phyloP scores from a whole-genome alignment of 2,113 vertebrate species.

The Hemicordylus capensis region DNA sequence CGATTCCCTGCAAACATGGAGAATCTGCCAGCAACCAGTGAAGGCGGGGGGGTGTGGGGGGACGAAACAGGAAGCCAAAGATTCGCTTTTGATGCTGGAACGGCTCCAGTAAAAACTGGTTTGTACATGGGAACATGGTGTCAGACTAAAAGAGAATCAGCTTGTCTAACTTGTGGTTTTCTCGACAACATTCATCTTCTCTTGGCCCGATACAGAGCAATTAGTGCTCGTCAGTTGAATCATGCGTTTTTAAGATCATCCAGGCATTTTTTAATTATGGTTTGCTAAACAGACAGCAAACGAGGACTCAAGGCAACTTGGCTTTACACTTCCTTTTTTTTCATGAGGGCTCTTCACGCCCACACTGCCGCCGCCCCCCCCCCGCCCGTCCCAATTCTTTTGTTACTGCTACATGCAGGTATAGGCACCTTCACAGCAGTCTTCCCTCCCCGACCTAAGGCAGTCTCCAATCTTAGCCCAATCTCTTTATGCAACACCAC shows the following conservation, averaged over 20 bases:
- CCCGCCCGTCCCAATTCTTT: slow-evolving; percentile 36
- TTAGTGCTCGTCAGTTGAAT: slow-evolving; percentile 87
- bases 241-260: slow-evolving; percentile 87
- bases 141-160: slow-evolving; percentile 87
- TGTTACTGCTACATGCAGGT: slow-evolving; percentile 64
- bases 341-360: slow-evolving; percentile 62
- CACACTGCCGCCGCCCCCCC: slow-evolving; percentile 14
- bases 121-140: slow-evolving; percentile 91
- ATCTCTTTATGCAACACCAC: slow-evolving; percentile 42
- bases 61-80: slow-evolving; percentile 77
- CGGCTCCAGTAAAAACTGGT: slow-evolving; percentile 91
- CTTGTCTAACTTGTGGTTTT: slow-evolving; percentile 92
- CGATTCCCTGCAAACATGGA: slow-evolving; percentile 63
- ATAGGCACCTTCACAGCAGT: slow-evolving; percentile 24
- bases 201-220: slow-evolving; percentile 87
- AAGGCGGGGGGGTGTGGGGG: neutral
- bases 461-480: fast-evolving
- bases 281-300: slow-evolving; percentile 82
- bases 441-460: slow-evolving; percentile 12
- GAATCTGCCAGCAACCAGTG: slow-evolving; percentile 71
- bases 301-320: slow-evolving; percentile 78
- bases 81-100: slow-evolving; percentile 83
- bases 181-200: slow-evolving; percentile 87
- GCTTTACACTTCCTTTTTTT: slow-evolving; percentile 81
- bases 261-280: slow-evolving; percentile 88